Evolutionary conservation across 2,113 vertebrate species (phyloP).

Genomic region (Poeciliopsis prolifica): DNA sequence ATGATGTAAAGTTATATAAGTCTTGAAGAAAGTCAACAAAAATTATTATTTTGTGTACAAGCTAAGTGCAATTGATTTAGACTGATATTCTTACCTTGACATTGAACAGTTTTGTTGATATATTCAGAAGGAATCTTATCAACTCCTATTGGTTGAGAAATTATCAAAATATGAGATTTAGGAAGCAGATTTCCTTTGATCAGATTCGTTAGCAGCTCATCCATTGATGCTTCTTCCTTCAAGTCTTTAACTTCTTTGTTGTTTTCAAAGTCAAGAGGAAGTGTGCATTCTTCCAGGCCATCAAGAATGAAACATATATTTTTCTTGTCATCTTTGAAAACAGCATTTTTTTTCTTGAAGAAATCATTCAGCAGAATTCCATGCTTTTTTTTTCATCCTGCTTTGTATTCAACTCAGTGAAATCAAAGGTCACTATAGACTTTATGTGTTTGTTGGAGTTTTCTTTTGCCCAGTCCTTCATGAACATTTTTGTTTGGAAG

Average conservation of each 20-base stretch:
- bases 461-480: not conserved
- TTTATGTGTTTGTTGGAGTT: not conserved
- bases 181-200: conserved; percentile 27
- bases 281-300: conserved; percentile 17
- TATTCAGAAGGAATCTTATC: not conserved
- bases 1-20: too few species aligned
- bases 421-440: not conserved
- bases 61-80: not conserved
- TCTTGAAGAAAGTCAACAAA: too few species aligned
- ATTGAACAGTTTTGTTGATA: conserved; percentile 28
- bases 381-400: conserved; percentile 5
- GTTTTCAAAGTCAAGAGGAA: not conserved
- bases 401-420: conserved; percentile 13
- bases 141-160: conserved; percentile 21
- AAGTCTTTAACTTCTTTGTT: not conserved
- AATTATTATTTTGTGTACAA: too few species aligned
- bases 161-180: conserved; percentile 37
- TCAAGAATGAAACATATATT: conserved; percentile 39
- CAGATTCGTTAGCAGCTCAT: conserved; percentile 2
- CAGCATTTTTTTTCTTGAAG: accelerated
- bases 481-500: conserved; percentile 3
- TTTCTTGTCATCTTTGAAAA: not conserved
- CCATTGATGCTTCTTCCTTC: not conserved
- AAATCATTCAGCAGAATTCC: not conserved
- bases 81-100: not conserved